Percentiles rank a stretch among this genome's conserved stretches.
Evolutionary conservation across 2,888 invertebrate species (phyloP).

Genomic region (Globia sparganii): DNA sequence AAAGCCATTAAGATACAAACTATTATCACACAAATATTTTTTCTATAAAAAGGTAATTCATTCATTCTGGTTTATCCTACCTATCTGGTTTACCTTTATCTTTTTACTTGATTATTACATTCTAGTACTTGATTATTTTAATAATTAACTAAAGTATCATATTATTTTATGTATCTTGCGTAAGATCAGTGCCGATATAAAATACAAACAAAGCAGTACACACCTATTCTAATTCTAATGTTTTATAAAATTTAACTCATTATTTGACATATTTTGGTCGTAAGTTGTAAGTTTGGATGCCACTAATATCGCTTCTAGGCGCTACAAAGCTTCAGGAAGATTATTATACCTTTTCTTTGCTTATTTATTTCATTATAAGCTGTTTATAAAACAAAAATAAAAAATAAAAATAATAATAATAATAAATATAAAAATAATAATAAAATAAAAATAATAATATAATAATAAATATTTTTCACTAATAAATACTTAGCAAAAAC

Average conservation of each 20-base stretch:
- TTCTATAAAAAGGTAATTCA: background rate
- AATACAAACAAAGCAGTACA: conserved; percentile 53
- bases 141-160: conserved; percentile 1
- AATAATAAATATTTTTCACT: background rate
- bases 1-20: background rate
- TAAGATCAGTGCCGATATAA: conserved; percentile 54
- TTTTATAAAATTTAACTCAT: conserved; percentile 24
- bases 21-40: conserved; percentile 6
- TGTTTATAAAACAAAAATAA: background rate
- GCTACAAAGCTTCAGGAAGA: conserved; percentile 35
- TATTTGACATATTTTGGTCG: conserved; percentile 56
- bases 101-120: conserved; percentile 1
- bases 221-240: conserved; percentile 45
- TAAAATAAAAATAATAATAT: too few relatives aligned
- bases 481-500: conserved; percentile 33
- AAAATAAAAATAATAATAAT: too few relatives aligned
- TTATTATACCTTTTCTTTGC: background rate
- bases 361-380: background rate
- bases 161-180: conserved; percentile 7
- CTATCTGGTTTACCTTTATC: too few relatives aligned
- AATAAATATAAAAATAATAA: too few relatives aligned
- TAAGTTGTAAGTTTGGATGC: conserved; percentile 45
- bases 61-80: background rate
- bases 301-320: conserved; percentile 37
- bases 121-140: conserved; percentile 3